These are phyloP conservation scores for Tyrannus savana DNA, from an alignment of 2,113 vertebrate species.

Conservation along the genomic window DNA sequence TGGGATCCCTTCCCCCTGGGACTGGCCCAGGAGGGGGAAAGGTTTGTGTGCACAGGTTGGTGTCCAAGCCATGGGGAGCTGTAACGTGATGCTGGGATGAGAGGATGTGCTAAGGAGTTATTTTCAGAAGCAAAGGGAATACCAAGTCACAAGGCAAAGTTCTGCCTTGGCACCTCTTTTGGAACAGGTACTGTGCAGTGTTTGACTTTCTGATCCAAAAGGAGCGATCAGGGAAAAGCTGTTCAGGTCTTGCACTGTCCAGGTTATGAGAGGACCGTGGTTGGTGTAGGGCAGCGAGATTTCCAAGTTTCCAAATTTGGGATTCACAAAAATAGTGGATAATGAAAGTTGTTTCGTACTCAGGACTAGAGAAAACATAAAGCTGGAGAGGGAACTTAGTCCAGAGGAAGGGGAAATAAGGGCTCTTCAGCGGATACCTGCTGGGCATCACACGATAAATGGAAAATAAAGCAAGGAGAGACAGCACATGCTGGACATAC, in stretches of 20 bases:
- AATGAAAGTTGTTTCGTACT: neutral
- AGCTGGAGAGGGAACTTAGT: neutral
- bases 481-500: rapidly evolving
- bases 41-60: neutral
- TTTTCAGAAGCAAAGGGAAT: neutral
- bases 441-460: rapidly evolving
- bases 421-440: neutral
- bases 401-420: neutral
- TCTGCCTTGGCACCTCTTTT: neutral
- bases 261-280: rapidly evolving
- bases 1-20: neutral
- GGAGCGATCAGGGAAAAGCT: rapidly evolving
- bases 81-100: constrained; percentile 5
- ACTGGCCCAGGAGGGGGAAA: neutral
- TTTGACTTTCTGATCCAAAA: neutral
- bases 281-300: neutral
- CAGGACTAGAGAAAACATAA: neutral
- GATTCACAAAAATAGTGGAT: neutral
- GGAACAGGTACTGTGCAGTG: neutral
- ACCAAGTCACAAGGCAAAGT: neutral
- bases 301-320: neutral
- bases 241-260: neutral
- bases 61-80: neutral
- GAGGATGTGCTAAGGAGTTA: constrained; percentile 3
- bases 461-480: neutral